Conservation (phyloP, 2,888 invertebrate genomes). For the Drosophila incognita region DNA sequence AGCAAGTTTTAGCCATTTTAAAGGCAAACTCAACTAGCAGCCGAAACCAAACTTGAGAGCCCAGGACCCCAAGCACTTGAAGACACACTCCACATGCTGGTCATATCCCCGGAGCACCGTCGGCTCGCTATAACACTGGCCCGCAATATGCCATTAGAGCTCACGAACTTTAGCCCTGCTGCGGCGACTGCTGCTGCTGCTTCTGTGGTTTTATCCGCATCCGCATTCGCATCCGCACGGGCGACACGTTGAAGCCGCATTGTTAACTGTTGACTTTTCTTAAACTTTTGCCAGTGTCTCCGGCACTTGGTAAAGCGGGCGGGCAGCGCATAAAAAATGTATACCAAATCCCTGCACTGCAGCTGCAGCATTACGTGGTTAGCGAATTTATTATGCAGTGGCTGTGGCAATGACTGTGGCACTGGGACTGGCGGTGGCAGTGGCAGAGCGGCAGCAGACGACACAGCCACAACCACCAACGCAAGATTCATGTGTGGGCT, state of each 20-base stretch:
- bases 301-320: slow-evolving; percentile 62
- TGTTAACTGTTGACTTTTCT: slow-evolving; percentile 82
- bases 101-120: slow-evolving; percentile 44
- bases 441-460: slow-evolving; percentile 20
- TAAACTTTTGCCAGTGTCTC: slow-evolving; percentile 76
- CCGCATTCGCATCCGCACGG: slow-evolving; percentile 54
- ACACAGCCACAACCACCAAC: slow-evolving; percentile 57
- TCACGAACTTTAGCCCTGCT: slow-evolving; percentile 61
- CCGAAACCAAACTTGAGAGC: slow-evolving; percentile 8
- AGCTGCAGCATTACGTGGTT: slow-evolving; percentile 84
- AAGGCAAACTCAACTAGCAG: slow-evolving; percentile 38
- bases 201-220: slow-evolving; percentile 38
- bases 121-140: slow-evolving; percentile 62
- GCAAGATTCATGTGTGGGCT: slow-evolving; percentile 32
- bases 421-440: slow-evolving; percentile 4
- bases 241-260: slow-evolving; percentile 81
- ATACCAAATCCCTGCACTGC: slow-evolving; percentile 81
- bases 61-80: slow-evolving; percentile 29
- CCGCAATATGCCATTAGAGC: slow-evolving; percentile 71
- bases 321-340: slow-evolving; percentile 79
- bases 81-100: slow-evolving; percentile 41
- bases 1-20: slow-evolving; percentile 65
- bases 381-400: slow-evolving; percentile 84
- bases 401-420: slow-evolving; percentile 47
- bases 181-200: slow-evolving; percentile 39